A percentile compares a stretch with the other conserved stretches of the same genome.
Conservation (phyloP, 2,888 invertebrate species). For the Chymomyza caudatula region DNA sequence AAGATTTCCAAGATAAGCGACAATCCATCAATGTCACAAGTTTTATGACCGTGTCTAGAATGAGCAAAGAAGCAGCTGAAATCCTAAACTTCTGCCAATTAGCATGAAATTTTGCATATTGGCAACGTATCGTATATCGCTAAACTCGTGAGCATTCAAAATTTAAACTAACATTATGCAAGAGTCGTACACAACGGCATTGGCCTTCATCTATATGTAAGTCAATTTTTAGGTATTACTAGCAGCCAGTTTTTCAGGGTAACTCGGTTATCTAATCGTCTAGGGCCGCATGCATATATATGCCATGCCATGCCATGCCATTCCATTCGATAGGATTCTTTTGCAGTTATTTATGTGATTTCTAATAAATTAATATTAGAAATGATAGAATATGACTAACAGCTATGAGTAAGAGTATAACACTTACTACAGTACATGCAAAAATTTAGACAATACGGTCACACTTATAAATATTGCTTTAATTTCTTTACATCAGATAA, state of each 20-base stretch:
- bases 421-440: background rate
- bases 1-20: background rate
- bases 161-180: too few relatives aligned
- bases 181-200: too few relatives aligned
- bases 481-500: background rate
- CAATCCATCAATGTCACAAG: conserved; percentile 58
- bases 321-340: too few relatives aligned
- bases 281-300: background rate
- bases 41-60: background rate
- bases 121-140: background rate
- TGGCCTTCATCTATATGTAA: background rate
- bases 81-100: conserved; percentile 29
- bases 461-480: background rate
- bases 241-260: background rate
- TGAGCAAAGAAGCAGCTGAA: background rate
- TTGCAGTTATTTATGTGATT: too few relatives aligned
- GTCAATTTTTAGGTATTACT: background rate
- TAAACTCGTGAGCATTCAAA: conserved; percentile 23
- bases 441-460: background rate
- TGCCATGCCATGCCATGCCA: background rate
- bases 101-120: conserved; percentile 34
- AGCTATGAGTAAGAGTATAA: background rate
- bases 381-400: background rate
- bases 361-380: background rate
- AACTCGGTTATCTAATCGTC: background rate